These are phyloP conservation scores for Macquaria ambigua DNA, from an alignment of 2,113 vertebrate species.

Conservation along the genomic window DNA sequence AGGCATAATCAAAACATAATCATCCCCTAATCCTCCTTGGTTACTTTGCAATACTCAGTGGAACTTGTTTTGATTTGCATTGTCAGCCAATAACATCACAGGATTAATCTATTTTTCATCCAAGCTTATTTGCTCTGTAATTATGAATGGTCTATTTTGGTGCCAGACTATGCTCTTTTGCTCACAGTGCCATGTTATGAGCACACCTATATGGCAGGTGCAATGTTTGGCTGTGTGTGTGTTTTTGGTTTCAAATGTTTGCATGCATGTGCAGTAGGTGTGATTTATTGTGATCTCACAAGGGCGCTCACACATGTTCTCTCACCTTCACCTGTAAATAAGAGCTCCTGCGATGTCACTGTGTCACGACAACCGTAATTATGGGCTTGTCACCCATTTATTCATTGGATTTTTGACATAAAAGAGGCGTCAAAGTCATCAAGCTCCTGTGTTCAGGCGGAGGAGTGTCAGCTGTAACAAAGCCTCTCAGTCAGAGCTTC, in stretches of 20 bases:
- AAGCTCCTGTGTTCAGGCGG: constrained; percentile 23
- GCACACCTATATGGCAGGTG: neutral
- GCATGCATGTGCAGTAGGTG: neutral
- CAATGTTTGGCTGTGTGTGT: constrained; percentile 17
- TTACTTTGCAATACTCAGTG: too few relatives aligned
- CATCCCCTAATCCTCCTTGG: too few relatives aligned
- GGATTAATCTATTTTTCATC: too few relatives aligned
- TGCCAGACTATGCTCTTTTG: constrained; percentile 10
- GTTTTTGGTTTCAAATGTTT: constrained; percentile 2
- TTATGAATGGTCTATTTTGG: neutral
- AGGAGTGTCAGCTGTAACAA: constrained; percentile 25
- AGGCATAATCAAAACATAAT: too few relatives aligned
- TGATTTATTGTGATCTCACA: constrained; percentile 6
- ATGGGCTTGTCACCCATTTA: constrained; percentile 22
- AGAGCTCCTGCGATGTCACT: constrained; percentile 13
- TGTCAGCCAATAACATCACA: too few relatives aligned
- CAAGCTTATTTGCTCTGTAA: neutral
- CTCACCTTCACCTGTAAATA: constrained; percentile 17
- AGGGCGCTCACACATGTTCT: neutral
- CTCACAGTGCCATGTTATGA: neutral
- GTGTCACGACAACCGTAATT: neutral
- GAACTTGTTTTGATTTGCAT: too few relatives aligned
- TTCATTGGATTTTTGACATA: constrained; percentile 35
- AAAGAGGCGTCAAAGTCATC: constrained; percentile 43
- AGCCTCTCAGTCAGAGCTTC: constrained; percentile 16